A percentile compares a stretch with the other conserved stretches of the same genome.
These are phyloP conservation scores for Ischnus inquisitorius DNA, from an alignment of 2,888 invertebrate genomes.

Conservation along the genomic window DNA sequence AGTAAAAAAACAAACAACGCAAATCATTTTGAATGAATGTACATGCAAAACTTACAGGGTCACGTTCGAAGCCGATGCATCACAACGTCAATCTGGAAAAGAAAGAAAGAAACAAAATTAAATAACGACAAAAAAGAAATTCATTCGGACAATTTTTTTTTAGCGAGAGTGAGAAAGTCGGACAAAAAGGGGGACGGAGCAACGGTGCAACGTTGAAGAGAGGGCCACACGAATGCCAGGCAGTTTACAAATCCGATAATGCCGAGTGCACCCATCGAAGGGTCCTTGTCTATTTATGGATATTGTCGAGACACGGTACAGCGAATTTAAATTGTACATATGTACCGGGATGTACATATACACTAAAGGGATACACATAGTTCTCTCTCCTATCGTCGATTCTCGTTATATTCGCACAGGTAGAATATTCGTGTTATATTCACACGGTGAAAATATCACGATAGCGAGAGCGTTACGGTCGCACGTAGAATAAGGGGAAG, in stretches of 20 bases:
- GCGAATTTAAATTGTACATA: constrained; percentile 35
- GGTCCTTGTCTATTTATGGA: constrained; percentile 71
- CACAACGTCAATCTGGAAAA: background rate
- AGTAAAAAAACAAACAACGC: too few species aligned
- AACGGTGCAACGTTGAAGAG: background rate
- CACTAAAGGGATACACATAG: constrained; percentile 27
- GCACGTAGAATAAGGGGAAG: constrained; percentile 13
- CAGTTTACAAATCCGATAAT: constrained; percentile 79
- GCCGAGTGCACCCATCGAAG: constrained; percentile 72
- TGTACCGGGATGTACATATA: constrained; percentile 6
- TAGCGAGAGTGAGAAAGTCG: background rate
- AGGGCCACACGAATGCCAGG: constrained; percentile 35
- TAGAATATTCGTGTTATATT: constrained; percentile 24
- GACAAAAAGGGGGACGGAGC: background rate
- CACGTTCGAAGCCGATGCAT: background rate
- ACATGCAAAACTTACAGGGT: background rate
- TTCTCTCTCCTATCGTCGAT: constrained; percentile 23
- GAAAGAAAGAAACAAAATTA: background rate
- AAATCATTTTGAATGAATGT: background rate
- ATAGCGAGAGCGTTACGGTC: constrained; percentile 20
- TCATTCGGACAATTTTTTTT: background rate
- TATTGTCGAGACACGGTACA: constrained; percentile 69
- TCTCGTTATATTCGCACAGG: constrained; percentile 35
- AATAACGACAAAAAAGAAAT: background rate
- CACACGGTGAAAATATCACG: constrained; percentile 40